These are phyloP conservation scores for Mesitornis unicolor DNA, from an alignment of 2,113 vertebrate genomes.

Conservation along the genomic window DNA sequence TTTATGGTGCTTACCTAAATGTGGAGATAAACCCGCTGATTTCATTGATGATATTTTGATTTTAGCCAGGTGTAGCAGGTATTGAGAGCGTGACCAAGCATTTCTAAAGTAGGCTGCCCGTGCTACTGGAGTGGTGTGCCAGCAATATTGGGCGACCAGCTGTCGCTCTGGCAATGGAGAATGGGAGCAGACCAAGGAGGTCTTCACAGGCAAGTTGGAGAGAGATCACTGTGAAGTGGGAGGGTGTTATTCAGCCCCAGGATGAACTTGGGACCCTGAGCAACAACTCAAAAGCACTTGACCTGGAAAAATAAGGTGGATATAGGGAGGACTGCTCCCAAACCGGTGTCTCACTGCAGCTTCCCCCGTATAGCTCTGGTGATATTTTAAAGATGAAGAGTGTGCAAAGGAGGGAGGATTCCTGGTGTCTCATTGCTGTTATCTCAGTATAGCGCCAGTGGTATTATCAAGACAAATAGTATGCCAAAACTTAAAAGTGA, in stretches of 20 bases:
- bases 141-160: not conserved
- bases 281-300: not conserved
- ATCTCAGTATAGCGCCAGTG: slow-evolving; percentile 15
- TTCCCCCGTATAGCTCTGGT: accelerated
- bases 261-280: not conserved
- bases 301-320: not conserved
- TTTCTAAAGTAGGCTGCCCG: not conserved
- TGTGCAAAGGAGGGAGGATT: slow-evolving; percentile 18
- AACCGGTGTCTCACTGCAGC: accelerated
- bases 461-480: slow-evolving; percentile 57
- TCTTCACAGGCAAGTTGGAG: accelerated
- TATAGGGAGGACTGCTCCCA: not conserved
- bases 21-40: not conserved
- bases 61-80: not conserved
- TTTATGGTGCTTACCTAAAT: not conserved
- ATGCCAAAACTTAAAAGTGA: slow-evolving; percentile 55
- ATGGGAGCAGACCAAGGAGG: not conserved
- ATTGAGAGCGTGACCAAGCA: not conserved
- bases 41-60: not conserved
- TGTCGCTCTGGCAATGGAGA: not conserved
- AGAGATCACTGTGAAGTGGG: accelerated
- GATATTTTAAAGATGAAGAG: not conserved
- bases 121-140: not conserved
- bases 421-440: not conserved
- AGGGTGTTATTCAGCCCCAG: not conserved